These are phyloP conservation scores for Lacerta bilineata DNA, from an alignment of 2,797 vertebrate genomes.

Conservation along the genomic window DNA sequence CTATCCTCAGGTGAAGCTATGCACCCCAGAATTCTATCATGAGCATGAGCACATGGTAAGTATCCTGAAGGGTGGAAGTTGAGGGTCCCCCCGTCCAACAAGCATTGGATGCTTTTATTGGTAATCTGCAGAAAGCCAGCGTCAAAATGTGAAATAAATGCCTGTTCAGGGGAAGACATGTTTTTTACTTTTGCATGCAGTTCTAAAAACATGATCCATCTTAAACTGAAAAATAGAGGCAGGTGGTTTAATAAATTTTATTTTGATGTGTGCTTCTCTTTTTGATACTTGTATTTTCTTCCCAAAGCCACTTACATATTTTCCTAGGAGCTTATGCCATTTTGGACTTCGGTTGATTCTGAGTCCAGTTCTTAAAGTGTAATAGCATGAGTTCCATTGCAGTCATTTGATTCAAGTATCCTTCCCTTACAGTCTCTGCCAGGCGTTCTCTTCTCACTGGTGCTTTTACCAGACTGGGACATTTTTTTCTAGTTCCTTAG, in stretches of 20 bases:
- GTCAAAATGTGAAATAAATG: slow-evolving; percentile 12
- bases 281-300: neutral
- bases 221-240: neutral
- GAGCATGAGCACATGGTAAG: slow-evolving; percentile 87
- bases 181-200: neutral
- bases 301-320: neutral
- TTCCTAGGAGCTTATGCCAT: neutral
- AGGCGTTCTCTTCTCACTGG: neutral
- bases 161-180: neutral
- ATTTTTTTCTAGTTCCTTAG: neutral
- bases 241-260: neutral
- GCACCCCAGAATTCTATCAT: slow-evolving; percentile 89
- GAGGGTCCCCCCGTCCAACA: neutral
- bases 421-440: neutral
- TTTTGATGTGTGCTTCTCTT: neutral
- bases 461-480: neutral
- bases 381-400: neutral
- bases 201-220: neutral
- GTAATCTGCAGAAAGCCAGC: neutral
- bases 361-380: neutral
- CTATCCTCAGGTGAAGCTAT: slow-evolving; percentile 83
- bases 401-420: neutral
- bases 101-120: neutral
- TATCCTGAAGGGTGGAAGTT: slow-evolving; percentile 6
- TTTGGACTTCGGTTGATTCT: neutral